These are phyloP conservation scores for Eidolon dupreanum DNA, from an alignment of 2,797 vertebrate species.

Conservation along the genomic window DNA sequence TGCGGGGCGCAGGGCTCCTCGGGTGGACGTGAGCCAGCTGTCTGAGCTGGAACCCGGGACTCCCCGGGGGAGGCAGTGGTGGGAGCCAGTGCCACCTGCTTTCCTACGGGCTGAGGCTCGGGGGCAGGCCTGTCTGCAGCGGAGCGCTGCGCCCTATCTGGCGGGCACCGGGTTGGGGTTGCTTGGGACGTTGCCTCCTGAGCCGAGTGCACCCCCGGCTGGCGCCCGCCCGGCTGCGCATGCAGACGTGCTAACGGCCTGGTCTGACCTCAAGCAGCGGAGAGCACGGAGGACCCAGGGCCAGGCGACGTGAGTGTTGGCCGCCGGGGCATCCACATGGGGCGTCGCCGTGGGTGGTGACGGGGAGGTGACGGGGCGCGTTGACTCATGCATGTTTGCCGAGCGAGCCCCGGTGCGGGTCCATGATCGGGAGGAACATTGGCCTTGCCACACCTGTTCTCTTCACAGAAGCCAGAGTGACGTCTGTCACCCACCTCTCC, in stretches of 20 bases:
- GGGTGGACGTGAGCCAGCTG: not conserved
- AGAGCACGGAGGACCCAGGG: not conserved
- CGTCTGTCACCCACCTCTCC: not conserved
- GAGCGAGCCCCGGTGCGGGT: not conserved
- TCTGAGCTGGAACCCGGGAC: not conserved
- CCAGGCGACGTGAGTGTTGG: not conserved
- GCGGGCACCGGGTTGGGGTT: not conserved
- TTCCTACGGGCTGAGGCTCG: not conserved
- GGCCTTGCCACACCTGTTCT: not conserved
- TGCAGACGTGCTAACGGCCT: constrained; percentile 63
- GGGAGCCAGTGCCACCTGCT: constrained; percentile 36
- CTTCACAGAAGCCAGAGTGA: not conserved
- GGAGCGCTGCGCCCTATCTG: constrained; percentile 18
- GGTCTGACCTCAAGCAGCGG: constrained; percentile 66
- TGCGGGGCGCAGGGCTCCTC: not conserved
- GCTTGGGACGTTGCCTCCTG: constrained; percentile 68
- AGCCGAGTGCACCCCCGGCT: constrained; percentile 72
- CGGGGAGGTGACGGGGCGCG: too few relatives aligned
- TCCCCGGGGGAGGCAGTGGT: constrained; percentile 24
- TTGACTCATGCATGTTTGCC: not conserved
- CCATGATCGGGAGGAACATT: not conserved
- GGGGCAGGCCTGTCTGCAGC: rapidly evolving
- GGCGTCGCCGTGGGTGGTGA: not conserved
- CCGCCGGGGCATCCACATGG: not conserved
- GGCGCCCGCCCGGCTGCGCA: constrained; percentile 24